These are phyloP conservation scores for Matsumyia berberina DNA, from an alignment of 2,888 invertebrate species.

Conservation along the genomic window DNA sequence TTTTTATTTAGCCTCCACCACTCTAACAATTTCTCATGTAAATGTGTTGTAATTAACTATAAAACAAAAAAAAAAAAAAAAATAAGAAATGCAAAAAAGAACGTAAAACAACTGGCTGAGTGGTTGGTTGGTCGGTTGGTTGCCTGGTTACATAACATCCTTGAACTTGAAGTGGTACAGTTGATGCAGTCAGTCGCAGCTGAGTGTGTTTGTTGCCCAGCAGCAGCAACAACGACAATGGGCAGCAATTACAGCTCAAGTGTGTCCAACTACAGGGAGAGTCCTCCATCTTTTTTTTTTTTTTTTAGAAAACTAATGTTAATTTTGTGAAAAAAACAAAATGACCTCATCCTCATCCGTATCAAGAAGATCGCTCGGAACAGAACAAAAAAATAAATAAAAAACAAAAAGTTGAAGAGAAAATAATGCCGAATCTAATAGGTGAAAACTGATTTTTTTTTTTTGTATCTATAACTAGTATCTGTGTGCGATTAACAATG, in stretches of 20 bases:
- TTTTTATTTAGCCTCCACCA: constrained; percentile 27
- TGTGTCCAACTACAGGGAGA: not conserved
- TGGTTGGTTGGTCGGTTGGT: constrained; percentile 54
- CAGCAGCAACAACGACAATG: constrained; percentile 10
- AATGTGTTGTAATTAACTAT: constrained; percentile 74
- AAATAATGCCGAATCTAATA: constrained; percentile 18
- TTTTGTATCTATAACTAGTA: constrained; percentile 10
- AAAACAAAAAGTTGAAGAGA: too few relatives aligned
- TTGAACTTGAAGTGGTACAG: constrained; percentile 83
- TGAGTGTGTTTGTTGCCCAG: constrained; percentile 54
- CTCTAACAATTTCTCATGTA: constrained; percentile 60
- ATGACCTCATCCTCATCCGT: constrained; percentile 54
- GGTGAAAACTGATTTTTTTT: constrained; percentile 27
- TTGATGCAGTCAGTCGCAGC: constrained; percentile 73
- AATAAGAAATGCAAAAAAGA: constrained; percentile 43
- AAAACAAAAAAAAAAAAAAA: constrained; percentile 49
- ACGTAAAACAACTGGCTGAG: constrained; percentile 49
- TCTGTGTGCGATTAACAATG: constrained; percentile 45
- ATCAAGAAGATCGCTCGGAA: not conserved
- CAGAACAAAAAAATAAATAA: constrained; percentile 5
- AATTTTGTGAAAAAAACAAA: constrained; percentile 16
- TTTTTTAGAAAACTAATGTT: constrained; percentile 8
- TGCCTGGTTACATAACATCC: constrained; percentile 83
- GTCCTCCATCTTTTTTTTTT: constrained; percentile 16
- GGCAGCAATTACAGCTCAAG: constrained; percentile 4